Base-by-base conservation (phyloP, 1,140 invertebrate genomes). In the Mactra quadrangularis region DNA sequence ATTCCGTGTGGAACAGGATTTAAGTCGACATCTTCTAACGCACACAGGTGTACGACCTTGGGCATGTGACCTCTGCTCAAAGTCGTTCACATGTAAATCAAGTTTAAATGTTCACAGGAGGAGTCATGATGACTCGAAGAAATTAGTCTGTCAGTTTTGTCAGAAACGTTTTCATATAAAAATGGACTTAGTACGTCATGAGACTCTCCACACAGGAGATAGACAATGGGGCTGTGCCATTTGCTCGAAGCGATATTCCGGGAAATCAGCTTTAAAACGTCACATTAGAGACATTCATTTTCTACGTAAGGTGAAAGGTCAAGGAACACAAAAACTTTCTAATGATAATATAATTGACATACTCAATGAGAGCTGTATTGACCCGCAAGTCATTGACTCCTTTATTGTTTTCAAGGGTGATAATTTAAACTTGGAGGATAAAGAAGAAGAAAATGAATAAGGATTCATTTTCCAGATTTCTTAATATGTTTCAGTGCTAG, bases 61-160 rank as follows among this genome's bases (percentile, higher is more conserved):
- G 64, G 27, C 64, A 29, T 68, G 64, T 68, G 45, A 50, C 13
- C 38, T 31, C 0, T 68, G 64, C 29, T 15, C 64, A 3, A 68
- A 68, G 31, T 68, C 64, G 9, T 68, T 68, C 29, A 41, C 45
- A 25, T 47, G 64, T 17, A 68, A 68, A 68, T 50, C 64, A 31
- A 68, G 64, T 50, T 68, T 68, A 50, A 68, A 47, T 31, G 64
- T 68, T 17, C 64, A 68, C 47, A 22, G 27, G 31, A 25, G 33
- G 29, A 68, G 41, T 13, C 64, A 68, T 31, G 64, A 68, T 68
- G 64, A 68, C 41, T 68, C 64, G 13, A 38, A 68, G 45, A 68
- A 68, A 31, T 68, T 50, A 31, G 4, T 27, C 11, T 68, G 64
- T n/a, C 22, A 22, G 17, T 22, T 68, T n/a, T 68, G 64, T 50